Conservation (phyloP, 1,140 invertebrate genomes). For the Cylas formicarius region DNA sequence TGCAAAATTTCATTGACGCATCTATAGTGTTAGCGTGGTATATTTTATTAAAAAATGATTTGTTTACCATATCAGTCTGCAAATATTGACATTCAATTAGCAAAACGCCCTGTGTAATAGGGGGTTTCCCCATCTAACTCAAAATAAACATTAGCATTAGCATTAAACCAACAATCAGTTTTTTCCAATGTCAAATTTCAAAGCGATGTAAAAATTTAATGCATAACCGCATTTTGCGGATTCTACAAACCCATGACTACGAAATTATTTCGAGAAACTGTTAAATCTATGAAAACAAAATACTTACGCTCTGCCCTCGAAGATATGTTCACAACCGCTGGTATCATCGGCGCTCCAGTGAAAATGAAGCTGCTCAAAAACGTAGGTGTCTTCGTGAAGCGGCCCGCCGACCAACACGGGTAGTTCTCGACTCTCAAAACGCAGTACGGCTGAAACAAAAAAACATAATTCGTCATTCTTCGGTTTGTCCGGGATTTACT, state of each 20-base stretch:
- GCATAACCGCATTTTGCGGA: not conserved
- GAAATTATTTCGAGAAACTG: slow-evolving; percentile 1
- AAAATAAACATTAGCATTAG: too few species aligned
- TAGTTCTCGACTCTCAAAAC: slow-evolving; percentile 31
- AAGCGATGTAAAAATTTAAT: not conserved
- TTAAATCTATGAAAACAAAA: slow-evolving; percentile 6
- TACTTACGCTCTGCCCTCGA: slow-evolving; percentile 56
- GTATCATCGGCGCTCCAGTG: slow-evolving; percentile 72
- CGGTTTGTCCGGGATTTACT: too few species aligned
- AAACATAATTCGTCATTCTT: too few species aligned
- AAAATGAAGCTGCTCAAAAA: slow-evolving; percentile 72
- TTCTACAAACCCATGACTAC: not conserved
- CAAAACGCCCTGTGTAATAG: too few species aligned
- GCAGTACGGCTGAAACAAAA: slow-evolving; percentile 33
- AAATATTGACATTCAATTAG: too few species aligned
- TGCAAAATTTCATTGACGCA: too few species aligned
- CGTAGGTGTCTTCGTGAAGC: slow-evolving; percentile 54
- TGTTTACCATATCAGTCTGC: too few species aligned
- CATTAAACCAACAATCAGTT: too few species aligned
- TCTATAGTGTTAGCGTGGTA: too few species aligned
- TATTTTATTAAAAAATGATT: too few species aligned
- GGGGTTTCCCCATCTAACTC: too few species aligned
- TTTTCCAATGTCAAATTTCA: too few species aligned
- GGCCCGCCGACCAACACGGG: slow-evolving; percentile 55
- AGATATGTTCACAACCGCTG: slow-evolving; percentile 71